Conservation (phyloP, 2,113 vertebrate genomes). For the Syngnathoides biaculeatus region DNA sequence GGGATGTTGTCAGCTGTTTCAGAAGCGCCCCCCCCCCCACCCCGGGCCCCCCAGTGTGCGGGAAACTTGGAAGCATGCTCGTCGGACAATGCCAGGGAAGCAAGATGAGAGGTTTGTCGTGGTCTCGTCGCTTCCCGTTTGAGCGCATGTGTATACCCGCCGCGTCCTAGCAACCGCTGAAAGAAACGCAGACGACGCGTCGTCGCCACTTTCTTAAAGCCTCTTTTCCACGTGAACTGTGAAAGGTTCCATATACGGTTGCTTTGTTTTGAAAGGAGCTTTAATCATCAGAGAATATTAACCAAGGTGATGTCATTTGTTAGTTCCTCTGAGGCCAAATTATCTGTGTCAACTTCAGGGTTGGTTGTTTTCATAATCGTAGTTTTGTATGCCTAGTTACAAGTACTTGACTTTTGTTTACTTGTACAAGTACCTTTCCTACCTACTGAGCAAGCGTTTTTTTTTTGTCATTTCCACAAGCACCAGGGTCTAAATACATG, state of each 20-base stretch:
- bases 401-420: no score
- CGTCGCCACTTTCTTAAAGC: neutral
- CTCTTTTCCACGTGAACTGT: neutral
- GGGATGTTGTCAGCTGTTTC: no score
- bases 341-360: no score
- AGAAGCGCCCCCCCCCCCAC: no score
- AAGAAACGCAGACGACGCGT: neutral
- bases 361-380: no score
- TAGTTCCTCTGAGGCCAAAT: neutral
- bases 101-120: neutral
- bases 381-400: no score
- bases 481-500: no score
- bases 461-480: no score
- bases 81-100: constrained; percentile 17
- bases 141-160: constrained; percentile 21
- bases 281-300: neutral
- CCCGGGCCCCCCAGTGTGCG: neutral
- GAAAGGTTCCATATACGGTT: neutral
- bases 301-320: neutral
- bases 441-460: no score
- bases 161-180: constrained; percentile 42
- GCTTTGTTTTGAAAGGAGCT: neutral
- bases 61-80: neutral
- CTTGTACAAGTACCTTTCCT: no score
- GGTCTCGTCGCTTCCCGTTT: constrained; percentile 37